These are phyloP conservation scores for Tapera naevia DNA, from an alignment of 2,797 vertebrate genomes.

Conservation along the genomic window DNA sequence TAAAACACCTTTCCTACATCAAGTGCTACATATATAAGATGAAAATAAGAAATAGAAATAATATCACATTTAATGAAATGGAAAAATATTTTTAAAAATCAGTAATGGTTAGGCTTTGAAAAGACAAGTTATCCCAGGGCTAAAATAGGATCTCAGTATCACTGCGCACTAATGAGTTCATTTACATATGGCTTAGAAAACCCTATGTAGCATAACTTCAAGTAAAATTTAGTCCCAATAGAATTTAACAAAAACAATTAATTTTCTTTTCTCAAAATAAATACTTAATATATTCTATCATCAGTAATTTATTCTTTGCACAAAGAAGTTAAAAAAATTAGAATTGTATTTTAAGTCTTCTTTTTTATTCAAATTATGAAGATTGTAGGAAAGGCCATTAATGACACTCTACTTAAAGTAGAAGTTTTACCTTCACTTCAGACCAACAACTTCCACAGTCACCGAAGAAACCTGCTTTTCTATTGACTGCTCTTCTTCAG, in stretches of 20 bases:
- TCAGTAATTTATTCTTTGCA: not conserved
- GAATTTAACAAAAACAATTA: slow-evolving; percentile 54
- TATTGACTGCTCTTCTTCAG: not conserved
- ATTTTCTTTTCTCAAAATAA: slow-evolving; percentile 54
- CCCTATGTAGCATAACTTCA: slow-evolving; percentile 33
- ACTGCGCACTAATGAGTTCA: slow-evolving; percentile 69
- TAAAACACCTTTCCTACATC: not conserved
- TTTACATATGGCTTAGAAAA: slow-evolving; percentile 74
- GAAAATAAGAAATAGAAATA: slow-evolving; percentile 19
- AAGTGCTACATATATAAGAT: not conserved
- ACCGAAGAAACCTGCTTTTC: not conserved
- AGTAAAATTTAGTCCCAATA: slow-evolving; percentile 55
- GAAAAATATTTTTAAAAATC: slow-evolving; percentile 62
- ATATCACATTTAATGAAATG: slow-evolving; percentile 13
- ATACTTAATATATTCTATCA: slow-evolving; percentile 39
- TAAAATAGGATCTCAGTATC: slow-evolving; percentile 60
- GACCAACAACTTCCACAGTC: not conserved
- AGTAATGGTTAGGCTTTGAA: slow-evolving; percentile 53
- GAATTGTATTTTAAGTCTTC: not conserved
- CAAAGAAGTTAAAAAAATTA: not conserved
- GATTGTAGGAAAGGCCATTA: slow-evolving; percentile 9
- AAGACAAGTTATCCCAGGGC: slow-evolving; percentile 64
- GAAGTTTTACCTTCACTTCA: not conserved
- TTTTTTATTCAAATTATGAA: not conserved
- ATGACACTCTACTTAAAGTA: not conserved